These are phyloP conservation scores for Lordiphosa clarofinis DNA, from an alignment of 1,140 invertebrate genomes.

Conservation along the genomic window DNA sequence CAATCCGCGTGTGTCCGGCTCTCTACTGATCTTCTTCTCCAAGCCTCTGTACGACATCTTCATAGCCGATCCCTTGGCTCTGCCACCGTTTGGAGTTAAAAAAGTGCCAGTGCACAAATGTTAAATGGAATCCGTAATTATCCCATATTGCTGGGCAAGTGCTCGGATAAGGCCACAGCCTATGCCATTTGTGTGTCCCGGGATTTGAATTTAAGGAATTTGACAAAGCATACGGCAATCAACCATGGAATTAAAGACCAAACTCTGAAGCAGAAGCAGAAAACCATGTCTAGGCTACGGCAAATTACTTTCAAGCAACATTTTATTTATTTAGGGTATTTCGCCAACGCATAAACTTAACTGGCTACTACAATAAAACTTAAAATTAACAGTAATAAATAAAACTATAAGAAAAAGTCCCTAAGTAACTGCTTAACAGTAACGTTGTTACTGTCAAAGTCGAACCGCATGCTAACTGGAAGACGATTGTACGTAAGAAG, in stretches of 20 bases:
- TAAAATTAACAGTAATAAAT: too few relatives aligned
- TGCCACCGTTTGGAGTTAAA: constrained; percentile 41
- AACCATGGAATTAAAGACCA: constrained; percentile 84
- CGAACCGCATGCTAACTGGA: too few relatives aligned
- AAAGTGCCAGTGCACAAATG: constrained; percentile 78
- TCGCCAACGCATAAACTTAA: too few relatives aligned
- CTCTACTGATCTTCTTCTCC: constrained; percentile 83
- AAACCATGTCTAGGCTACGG: constrained; percentile 9
- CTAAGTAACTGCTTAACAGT: too few relatives aligned
- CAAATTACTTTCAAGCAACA: constrained; percentile 81
- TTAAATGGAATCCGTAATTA: constrained; percentile 88
- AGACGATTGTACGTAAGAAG: too few relatives aligned
- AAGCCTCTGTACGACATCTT: constrained; percentile 86
- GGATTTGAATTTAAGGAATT: constrained; percentile 87
- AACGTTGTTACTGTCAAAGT: too few relatives aligned
- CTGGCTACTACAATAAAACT: too few relatives aligned
- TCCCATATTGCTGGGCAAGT: constrained; percentile 86
- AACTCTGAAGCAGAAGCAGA: constrained; percentile 81
- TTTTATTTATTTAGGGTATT: too few relatives aligned
- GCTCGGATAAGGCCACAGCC: constrained; percentile 83
- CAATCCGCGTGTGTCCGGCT: constrained; percentile 81
- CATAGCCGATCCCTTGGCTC: constrained; percentile 66
- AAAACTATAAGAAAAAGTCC: too few relatives aligned
- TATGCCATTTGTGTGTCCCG: constrained; percentile 90
- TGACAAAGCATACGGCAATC: constrained; percentile 85